phyloP scores from a whole-genome alignment of 2,113 vertebrate species.

The Ceyx cyanopectus region DNA sequence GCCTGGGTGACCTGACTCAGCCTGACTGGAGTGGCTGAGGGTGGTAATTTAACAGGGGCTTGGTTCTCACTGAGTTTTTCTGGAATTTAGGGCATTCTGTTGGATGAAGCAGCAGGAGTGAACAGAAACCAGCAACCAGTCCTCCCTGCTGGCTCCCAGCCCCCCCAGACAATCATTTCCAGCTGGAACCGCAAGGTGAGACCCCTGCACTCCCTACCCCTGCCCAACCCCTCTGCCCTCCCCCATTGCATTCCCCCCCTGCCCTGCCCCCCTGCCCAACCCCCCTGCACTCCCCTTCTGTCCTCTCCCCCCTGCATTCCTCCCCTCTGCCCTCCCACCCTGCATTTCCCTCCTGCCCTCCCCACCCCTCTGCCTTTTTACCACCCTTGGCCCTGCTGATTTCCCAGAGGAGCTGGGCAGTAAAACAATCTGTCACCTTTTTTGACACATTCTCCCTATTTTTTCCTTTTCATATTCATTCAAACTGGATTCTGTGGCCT shows the following conservation, averaged over 20 bases:
- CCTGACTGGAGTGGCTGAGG: neutral
- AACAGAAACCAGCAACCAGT: slow-evolving; percentile 91
- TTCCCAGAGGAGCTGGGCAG: neutral
- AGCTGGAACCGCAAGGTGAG: slow-evolving; percentile 98
- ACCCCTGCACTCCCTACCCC: neutral
- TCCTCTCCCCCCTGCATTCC: no score
- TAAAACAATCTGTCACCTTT: neutral
- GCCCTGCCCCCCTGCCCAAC: no score
- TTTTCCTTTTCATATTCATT: neutral
- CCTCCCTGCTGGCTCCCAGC: slow-evolving; percentile 89
- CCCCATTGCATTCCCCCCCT: no score
- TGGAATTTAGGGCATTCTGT: slow-evolving; percentile 86
- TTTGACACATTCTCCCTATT: neutral
- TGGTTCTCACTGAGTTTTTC: neutral
- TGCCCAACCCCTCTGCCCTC: no score
- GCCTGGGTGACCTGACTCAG: neutral
- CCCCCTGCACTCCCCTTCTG: no score
- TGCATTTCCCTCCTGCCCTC: no score
- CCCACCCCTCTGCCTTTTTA: neutral
- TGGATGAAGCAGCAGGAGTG: slow-evolving; percentile 94
- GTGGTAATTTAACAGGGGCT: neutral
- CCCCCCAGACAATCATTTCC: slow-evolving; percentile 91
- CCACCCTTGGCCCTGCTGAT: neutral
- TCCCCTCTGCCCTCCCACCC: no score
- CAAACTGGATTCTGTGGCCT: neutral